Evolutionary conservation across 2,888 invertebrate species (phyloP).

Genomic region (Athripsodes cinereus): DNA sequence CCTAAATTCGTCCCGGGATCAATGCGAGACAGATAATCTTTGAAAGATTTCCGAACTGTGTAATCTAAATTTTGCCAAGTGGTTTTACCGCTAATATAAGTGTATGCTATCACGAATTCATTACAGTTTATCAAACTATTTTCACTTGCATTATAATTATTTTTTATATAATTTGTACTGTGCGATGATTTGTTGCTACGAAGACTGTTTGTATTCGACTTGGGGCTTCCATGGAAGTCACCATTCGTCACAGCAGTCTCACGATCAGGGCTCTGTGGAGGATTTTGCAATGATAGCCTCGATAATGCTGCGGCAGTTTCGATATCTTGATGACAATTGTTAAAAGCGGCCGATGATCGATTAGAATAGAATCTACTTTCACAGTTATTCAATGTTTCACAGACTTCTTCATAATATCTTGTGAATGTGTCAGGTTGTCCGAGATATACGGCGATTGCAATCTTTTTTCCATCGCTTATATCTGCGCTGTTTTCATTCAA

Average conservation of each 20-base stretch:
- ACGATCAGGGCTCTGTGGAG: constrained; percentile 15
- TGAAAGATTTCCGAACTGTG: constrained; percentile 85
- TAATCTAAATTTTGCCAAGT: constrained; percentile 94
- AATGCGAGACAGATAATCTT: constrained; percentile 87
- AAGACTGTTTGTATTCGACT: constrained; percentile 50
- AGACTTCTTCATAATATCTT: constrained; percentile 61
- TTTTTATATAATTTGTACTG: constrained; percentile 46
- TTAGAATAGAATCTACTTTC: constrained; percentile 55
- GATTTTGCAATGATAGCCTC: constrained; percentile 29
- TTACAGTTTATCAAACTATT: constrained; percentile 52
- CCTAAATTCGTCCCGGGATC: constrained; percentile 90
- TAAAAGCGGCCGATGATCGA: constrained; percentile 42
- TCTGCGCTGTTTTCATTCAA: constrained; percentile 57
- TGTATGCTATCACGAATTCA: constrained; percentile 79
- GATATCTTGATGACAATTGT: constrained; percentile 37
- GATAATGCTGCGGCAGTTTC: constrained; percentile 26
- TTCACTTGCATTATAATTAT: constrained; percentile 40
- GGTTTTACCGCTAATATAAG: constrained; percentile 87
- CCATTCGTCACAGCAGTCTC: constrained; percentile 12
- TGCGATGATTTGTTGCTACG: constrained; percentile 53
- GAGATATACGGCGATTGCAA: constrained; percentile 81
- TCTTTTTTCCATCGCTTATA: constrained; percentile 78
- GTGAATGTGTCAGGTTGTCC: constrained; percentile 75
- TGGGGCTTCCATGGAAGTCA: constrained; percentile 32
- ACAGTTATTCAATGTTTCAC: constrained; percentile 59